Base-by-base conservation (phyloP, 2,888 invertebrate species). In the Lasioglossum zephyrum region DNA sequence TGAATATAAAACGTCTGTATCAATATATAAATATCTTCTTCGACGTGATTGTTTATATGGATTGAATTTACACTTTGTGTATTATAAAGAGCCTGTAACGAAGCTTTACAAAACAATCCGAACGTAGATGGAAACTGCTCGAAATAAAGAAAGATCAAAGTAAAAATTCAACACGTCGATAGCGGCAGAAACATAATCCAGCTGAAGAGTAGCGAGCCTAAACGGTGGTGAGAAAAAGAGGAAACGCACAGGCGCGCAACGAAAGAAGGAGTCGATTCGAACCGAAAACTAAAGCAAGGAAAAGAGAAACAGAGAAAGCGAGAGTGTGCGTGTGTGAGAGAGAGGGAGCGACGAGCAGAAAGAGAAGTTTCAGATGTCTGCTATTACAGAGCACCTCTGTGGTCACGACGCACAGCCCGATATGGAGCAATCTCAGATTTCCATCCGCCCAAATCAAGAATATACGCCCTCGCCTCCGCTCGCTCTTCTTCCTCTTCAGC, bases 351-450 rank as follows among this genome's bases (percentile, higher is more conserved):
- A 82, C 13, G 78, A n/a, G 9, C 39, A 60, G 41, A 77, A 18
- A 66, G 81, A 70, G 63, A 63, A 85, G 85, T 78, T 84, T 91
- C 90, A 86, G 90, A 90, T 90, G 85, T 91, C 92, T 92, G 94
- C 94, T 94, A 93, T 93, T 93, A 93, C 93, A 90, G 93, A 92
- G 93, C 93, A 92, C 91, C 92, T 91, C 91, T 89, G 92, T 89
- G 91, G 93, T 91, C 93, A 91, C 93, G 93, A 93, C 95, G 95
- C 95, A 96, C 96, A 95, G 95, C 97, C 96, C 96, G 96, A 96
- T 96, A 96, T 96, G 96, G 96, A 95, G 96, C 96, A 96, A 96
- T 96, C 96, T 96, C 97, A 96, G 96, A 96, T 97, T 96, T 96
- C 96, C 95, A 95, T 95, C 96, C 96, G 95, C 95, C 96, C 96